phyloP scores from a whole-genome alignment of 2,888 invertebrate species.

The Cetonia aurata region DNA sequence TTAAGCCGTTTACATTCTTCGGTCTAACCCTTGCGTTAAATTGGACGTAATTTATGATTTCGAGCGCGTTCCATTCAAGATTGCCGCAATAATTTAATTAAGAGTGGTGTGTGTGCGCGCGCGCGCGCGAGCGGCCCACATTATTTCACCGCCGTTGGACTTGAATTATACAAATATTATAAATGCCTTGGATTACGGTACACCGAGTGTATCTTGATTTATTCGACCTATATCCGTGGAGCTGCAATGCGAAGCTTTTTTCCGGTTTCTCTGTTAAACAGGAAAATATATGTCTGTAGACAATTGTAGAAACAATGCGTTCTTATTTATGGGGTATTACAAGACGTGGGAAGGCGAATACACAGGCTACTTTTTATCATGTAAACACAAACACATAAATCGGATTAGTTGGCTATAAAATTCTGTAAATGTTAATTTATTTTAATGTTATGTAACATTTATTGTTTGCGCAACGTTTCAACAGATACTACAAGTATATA shows the following conservation, averaged over 20 bases:
- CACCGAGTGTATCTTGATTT: not conserved
- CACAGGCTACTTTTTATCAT: too few species aligned
- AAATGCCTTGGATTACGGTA: constrained; percentile 25
- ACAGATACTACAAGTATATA: too few species aligned
- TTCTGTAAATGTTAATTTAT: too few species aligned
- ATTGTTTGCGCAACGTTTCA: too few species aligned
- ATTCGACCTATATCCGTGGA: not conserved
- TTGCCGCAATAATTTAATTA: constrained; percentile 37
- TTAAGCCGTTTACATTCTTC: constrained; percentile 31
- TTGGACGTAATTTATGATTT: constrained; percentile 38
- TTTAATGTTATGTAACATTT: too few species aligned
- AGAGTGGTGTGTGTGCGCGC: constrained; percentile 14
- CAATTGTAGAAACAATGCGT: too few species aligned
- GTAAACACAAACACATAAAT: too few species aligned
- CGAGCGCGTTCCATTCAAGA: constrained; percentile 34
- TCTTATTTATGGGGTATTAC: too few species aligned
- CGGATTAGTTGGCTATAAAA: too few species aligned
- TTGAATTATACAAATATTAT: constrained; percentile 31
- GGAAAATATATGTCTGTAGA: too few species aligned
- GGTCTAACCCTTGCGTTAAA: constrained; percentile 37
- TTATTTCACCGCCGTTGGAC: constrained; percentile 29
- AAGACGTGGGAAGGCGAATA: too few species aligned
- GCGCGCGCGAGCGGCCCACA: constrained; percentile 24
- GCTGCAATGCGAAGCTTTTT: constrained; percentile 3
- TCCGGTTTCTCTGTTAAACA: too few species aligned